A percentile compares a stretch with the other conserved stretches of the same genome.
phyloP scores from a whole-genome alignment of 2,113 vertebrate genomes.

The Eptesicus fuscus region DNA sequence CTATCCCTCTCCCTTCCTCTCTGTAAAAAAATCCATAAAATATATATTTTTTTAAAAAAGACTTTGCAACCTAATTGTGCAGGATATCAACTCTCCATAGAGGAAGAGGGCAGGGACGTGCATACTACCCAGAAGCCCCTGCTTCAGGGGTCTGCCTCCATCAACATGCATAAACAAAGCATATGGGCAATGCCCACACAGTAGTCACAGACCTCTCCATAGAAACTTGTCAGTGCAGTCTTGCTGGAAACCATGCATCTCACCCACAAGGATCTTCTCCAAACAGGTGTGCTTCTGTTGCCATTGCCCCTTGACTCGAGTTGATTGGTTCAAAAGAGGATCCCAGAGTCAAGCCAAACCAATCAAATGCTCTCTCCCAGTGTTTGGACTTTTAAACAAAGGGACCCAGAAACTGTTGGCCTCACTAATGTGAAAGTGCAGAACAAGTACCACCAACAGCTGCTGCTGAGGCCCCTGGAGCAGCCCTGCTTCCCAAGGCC shows the following conservation, averaged over 20 bases:
- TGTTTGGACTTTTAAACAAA: background rate
- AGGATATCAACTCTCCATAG: background rate
- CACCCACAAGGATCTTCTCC: background rate
- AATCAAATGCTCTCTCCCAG: background rate
- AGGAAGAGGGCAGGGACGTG: background rate
- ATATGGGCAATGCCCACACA: background rate
- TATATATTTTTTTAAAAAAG: background rate
- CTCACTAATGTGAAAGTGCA: background rate
- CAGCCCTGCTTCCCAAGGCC: background rate
- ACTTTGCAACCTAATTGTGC: background rate
- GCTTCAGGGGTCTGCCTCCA: background rate
- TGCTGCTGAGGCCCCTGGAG: background rate
- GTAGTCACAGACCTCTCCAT: background rate
- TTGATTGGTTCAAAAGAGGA: background rate
- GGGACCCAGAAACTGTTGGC: background rate
- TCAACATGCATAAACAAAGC: background rate
- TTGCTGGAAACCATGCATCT: background rate
- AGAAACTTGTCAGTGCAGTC: background rate
- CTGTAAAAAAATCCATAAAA: too few relatives aligned
- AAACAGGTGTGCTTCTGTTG: background rate
- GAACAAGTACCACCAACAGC: background rate
- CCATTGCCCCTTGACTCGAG: background rate
- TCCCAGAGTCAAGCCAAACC: background rate
- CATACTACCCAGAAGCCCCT: background rate
- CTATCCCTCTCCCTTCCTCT: too few relatives aligned